Percentiles rank a stretch among this genome's conserved stretches.
phyloP scores from a whole-genome alignment of 2,113 vertebrate species.

The Ageneiosus marmoratus region DNA sequence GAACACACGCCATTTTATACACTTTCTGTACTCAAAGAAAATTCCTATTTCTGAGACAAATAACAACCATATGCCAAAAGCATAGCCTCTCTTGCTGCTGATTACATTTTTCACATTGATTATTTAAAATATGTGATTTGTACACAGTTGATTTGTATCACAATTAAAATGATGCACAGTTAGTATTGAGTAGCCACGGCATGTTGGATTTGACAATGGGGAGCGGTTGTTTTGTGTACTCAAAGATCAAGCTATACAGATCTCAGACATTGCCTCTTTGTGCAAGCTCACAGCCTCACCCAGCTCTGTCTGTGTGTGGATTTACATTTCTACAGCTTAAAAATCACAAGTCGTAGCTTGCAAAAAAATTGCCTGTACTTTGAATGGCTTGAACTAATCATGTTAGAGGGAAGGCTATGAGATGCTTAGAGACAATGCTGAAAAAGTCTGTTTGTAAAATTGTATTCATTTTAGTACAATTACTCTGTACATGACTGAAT shows the following conservation, averaged over 20 bases:
- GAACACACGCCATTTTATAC: neutral
- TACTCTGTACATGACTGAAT: neutral
- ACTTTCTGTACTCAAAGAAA: neutral
- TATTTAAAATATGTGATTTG: conserved; percentile 2
- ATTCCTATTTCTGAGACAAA: neutral
- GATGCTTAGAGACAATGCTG: neutral
- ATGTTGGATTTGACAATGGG: conserved; percentile 17
- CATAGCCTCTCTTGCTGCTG: conserved; percentile 15
- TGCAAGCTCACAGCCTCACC: conserved; percentile 34
- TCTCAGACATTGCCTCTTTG: conserved; percentile 33
- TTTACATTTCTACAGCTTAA: conserved; percentile 36
- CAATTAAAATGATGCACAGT: no score
- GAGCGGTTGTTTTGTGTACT: conserved; percentile 29
- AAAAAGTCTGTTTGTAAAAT: conserved; percentile 9
- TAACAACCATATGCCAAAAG: conserved; percentile 30
- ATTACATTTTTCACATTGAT: conserved; percentile 23
- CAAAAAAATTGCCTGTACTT: conserved; percentile 37
- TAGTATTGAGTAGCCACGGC: neutral
- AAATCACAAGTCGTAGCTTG: conserved; percentile 47
- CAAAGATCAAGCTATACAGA: conserved; percentile 29
- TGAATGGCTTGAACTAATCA: conserved; percentile 34
- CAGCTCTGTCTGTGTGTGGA: conserved; percentile 16
- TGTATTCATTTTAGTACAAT: neutral
- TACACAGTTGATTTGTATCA: neutral
- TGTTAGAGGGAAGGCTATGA: conserved; percentile 16